Evolutionary conservation across 2,888 invertebrate genomes (phyloP).

Genomic region (Cephus sareptanus): DNA sequence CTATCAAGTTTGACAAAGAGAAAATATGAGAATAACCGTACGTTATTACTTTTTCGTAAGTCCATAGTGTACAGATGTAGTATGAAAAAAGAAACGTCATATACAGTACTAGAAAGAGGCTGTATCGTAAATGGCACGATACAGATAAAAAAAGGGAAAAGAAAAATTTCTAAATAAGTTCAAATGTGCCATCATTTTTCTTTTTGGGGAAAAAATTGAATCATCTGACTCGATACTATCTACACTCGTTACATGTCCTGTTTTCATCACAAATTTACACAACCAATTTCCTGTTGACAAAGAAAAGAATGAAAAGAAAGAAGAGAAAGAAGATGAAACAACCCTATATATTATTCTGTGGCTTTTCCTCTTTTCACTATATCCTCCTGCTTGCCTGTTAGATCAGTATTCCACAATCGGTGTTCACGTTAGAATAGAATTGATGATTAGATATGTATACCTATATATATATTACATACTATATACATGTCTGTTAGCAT

Average conservation of each 20-base stretch:
- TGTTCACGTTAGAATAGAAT: conserved; percentile 16
- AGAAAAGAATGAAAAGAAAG: not conserved
- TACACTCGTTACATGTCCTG: not conserved
- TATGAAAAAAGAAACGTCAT: not conserved
- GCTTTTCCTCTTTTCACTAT: not conserved
- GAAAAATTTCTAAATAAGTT: not conserved
- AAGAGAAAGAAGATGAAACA: not conserved
- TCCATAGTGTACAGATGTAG: not conserved
- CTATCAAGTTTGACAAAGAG: not conserved
- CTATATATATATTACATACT: conserved; percentile 17
- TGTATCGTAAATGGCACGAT: no score
- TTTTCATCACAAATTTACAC: not conserved
- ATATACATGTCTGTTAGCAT: not conserved
- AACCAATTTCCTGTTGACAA: not conserved
- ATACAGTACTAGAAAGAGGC: no score
- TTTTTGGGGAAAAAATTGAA: not conserved
- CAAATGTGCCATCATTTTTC: not conserved
- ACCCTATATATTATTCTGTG: not conserved
- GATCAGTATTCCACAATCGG: conserved; percentile 12
- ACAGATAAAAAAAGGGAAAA: not conserved
- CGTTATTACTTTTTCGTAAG: not conserved
- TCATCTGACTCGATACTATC: not conserved
- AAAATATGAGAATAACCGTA: not conserved
- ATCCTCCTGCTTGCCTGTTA: not conserved
- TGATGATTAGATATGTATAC: conserved; percentile 13